A percentile compares a stretch with the other conserved stretches of the same genome.
phyloP scores from a whole-genome alignment of 2,888 invertebrate species.

The Onthophagus sagittarius region DNA sequence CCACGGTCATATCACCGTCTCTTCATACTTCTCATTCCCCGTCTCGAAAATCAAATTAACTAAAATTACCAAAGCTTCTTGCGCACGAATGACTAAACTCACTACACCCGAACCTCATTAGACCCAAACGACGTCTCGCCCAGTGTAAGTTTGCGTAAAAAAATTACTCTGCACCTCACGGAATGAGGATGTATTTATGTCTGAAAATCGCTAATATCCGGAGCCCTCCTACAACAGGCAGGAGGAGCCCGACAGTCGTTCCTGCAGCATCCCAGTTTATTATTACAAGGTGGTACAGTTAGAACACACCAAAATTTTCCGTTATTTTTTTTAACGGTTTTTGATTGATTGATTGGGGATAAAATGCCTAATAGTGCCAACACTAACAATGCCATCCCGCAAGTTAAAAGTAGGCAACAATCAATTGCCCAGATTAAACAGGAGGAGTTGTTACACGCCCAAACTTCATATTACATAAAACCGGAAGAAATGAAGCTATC shows the following conservation, averaged over 20 bases:
- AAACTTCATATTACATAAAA: conserved; percentile 58
- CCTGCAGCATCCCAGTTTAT: background rate
- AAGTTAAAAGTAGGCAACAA: conserved; percentile 27
- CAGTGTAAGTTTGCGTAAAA: conserved; percentile 18
- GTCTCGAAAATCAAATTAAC: background rate
- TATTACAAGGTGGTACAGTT: background rate
- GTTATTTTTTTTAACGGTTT: no score
- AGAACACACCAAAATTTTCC: no score
- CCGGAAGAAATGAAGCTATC: conserved; percentile 59
- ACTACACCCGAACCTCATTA: background rate
- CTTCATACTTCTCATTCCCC: background rate
- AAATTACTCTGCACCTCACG: conserved; percentile 38
- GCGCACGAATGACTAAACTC: background rate
- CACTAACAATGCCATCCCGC: conserved; percentile 25
- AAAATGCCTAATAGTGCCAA: conserved; percentile 16
- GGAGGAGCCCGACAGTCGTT: conserved; percentile 27
- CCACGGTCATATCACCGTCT: background rate
- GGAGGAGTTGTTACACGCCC: conserved; percentile 43
- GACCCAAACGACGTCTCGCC: background rate
- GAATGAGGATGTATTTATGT: conserved; percentile 51
- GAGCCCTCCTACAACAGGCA: conserved; percentile 42
- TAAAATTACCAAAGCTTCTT: background rate
- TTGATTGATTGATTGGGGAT: no score
- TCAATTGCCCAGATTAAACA: conserved; percentile 41
- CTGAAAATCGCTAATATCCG: conserved; percentile 53